Conservation (phyloP, 2,113 vertebrate species). For the Stercorarius parasiticus region DNA sequence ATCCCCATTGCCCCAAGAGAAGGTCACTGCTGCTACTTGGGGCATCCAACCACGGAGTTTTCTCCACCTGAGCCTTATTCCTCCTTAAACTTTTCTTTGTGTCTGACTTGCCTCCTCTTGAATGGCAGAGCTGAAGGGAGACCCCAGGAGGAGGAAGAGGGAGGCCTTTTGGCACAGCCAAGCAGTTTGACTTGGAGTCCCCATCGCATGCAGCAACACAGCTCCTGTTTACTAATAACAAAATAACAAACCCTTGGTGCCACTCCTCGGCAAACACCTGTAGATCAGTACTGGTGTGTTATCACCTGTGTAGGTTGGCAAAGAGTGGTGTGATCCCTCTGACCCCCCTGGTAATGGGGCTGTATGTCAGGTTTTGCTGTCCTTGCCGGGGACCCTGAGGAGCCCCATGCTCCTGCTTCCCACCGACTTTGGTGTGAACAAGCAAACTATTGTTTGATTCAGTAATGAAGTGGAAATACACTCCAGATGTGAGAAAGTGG, state of each 20-base stretch:
- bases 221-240: background rate
- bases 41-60: background rate
- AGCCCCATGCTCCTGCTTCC: background rate
- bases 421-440: accelerated
- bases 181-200: accelerated
- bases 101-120: background rate
- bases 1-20: background rate
- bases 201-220: background rate
- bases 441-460: background rate
- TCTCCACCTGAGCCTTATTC: background rate
- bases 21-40: background rate
- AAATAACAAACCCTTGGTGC: background rate
- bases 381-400: background rate
- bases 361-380: background rate
- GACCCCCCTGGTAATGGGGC: background rate
- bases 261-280: accelerated
- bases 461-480: background rate
- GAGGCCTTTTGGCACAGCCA: background rate
- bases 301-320: background rate
- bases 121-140: background rate
- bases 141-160: background rate
- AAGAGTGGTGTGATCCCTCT: background rate
- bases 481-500: background rate
- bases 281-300: background rate
- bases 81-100: background rate